phyloP scores from a whole-genome alignment of 2,797 vertebrate species.

The Paramormyrops hopkinsi region DNA sequence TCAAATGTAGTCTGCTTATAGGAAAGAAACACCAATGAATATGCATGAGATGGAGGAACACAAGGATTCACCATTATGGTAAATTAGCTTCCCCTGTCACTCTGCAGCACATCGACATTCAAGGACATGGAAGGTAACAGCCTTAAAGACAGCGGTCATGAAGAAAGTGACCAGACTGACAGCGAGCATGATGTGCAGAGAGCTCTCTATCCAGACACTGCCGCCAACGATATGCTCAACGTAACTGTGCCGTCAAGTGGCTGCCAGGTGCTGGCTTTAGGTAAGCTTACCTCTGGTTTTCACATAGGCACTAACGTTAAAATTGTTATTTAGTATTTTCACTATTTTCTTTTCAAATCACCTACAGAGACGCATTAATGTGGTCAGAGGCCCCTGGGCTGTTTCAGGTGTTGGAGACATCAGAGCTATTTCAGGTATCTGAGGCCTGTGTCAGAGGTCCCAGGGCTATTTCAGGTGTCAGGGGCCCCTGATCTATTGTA shows the following conservation, averaged over 20 bases:
- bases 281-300: neutral
- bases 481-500: neutral
- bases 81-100: neutral
- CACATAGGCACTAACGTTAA: neutral
- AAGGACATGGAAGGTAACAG: slow-evolving; percentile 99
- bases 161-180: slow-evolving; percentile 99
- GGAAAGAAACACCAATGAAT: neutral
- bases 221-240: slow-evolving; percentile 90
- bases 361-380: neutral
- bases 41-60: neutral
- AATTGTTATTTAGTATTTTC: neutral
- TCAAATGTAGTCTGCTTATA: neutral
- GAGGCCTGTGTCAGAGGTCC: neutral
- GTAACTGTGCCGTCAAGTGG: slow-evolving; percentile 87
- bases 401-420: too few species aligned
- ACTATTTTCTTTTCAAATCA: neutral
- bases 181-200: slow-evolving; percentile 96
- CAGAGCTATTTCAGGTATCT: neutral
- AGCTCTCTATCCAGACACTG: slow-evolving; percentile 93
- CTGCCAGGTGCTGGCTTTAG: slow-evolving; percentile 69
- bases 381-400: neutral
- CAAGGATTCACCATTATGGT: neutral
- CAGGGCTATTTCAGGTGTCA: neutral
- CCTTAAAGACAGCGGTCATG: slow-evolving; percentile 96
- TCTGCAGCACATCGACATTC: slow-evolving; percentile 91